Evolutionary conservation across 2,888 invertebrate genomes (phyloP), one percentile per base, ranked within the genome.

Genomic region (Phortica magna): DNA sequence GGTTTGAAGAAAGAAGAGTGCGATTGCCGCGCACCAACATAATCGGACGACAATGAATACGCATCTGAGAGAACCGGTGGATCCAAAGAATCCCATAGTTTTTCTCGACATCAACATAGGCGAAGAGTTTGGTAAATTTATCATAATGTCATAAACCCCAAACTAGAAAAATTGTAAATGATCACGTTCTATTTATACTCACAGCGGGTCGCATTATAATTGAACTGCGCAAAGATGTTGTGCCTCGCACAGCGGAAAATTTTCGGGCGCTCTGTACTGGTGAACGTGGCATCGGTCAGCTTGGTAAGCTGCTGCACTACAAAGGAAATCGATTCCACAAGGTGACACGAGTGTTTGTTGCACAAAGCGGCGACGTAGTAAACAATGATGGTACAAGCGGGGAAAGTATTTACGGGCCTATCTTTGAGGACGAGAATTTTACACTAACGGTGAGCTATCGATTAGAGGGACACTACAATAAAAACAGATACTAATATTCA

Each of bases 261-360:
- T 98, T 98, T 91, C 93, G 98, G 82, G 95, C 95, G 1, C 92
- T 99, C 0, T 99, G 99, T 90, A 98, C 98, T 0, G 98, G 98
- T 3, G 98, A 98, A 92, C 95, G 94, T 80, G 98, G 98, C 1
- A 94, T 80, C 0, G 96, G 97, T 0, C 87, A 85, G 22, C 87
- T 92, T 83, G 95, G 95, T 3, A 96, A 95, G 88, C 95, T 95
- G 4, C 93, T 99, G 65, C 96, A 96, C 91, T 99, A 96, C 91
- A 97, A 97, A 91, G 96, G 96, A 72, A 93, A 94, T 10, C 93
- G 93, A 76, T 97, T 99, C 92, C 98, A 98, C 89, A 95, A 94
- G 93, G 96, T 97, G 39, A 94, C 98, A 76, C 94, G 96, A 41
- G 95, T 96, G 83, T 98, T 98, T 91, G 98, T 98, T 95, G 95